phyloP scores from a whole-genome alignment of 2,113 vertebrate genomes.

The Oncorhynchus gorbuscha region DNA sequence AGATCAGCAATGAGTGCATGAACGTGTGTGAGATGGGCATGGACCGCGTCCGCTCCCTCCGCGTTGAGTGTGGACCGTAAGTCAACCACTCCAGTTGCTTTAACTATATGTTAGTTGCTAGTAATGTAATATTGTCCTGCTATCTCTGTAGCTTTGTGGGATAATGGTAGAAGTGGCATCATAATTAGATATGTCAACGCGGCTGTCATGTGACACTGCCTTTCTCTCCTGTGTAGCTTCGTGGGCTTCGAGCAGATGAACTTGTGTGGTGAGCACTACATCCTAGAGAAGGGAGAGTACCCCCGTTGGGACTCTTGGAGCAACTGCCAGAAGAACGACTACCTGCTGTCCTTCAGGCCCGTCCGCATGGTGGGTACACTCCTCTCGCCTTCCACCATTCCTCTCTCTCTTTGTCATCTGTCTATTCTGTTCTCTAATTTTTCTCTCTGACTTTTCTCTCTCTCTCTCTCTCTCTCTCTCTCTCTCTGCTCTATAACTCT shows the following conservation, averaged over 20 bases:
- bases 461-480: background rate
- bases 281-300: slow-evolving; percentile 83
- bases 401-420: background rate
- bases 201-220: background rate
- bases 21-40: slow-evolving; percentile 80
- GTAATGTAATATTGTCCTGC: no score
- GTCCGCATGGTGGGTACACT: slow-evolving; percentile 72
- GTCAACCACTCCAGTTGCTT: slow-evolving; percentile 32
- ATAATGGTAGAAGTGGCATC: background rate
- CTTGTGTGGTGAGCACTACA: slow-evolving; percentile 83
- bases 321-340: slow-evolving; percentile 80
- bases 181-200: background rate
- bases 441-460: background rate
- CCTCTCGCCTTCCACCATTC: background rate
- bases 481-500: background rate
- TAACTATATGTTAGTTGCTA: background rate
- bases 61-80: slow-evolving; percentile 80
- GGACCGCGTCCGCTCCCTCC: slow-evolving; percentile 79
- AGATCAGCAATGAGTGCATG: slow-evolving; percentile 79
- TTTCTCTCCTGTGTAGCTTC: slow-evolving; percentile 59
- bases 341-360: slow-evolving; percentile 82
- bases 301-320: slow-evolving; percentile 84
- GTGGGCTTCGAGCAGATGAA: slow-evolving; percentile 82
- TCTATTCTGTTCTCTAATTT: background rate
- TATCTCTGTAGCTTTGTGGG: no score